Evolutionary conservation across 2,888 invertebrate species (phyloP), one percentile per base, ranked within the genome.

Genomic region (Pyralis farinalis): DNA sequence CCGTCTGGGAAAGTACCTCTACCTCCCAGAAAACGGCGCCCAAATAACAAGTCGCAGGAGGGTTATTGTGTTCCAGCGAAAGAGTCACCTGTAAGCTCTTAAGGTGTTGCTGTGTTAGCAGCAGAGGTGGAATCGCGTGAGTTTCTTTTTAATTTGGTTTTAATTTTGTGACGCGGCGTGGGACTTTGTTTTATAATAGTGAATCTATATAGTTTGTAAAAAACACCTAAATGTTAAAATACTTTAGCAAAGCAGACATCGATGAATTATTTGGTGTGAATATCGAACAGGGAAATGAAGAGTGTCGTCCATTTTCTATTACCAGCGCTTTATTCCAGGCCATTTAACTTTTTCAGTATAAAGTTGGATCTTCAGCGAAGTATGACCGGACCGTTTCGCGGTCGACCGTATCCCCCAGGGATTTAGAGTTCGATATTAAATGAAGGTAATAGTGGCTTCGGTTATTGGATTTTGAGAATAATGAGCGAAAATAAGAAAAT

Each of bases 291-390:
- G 72, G 77, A 79, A 80, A 80, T 79, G 73, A 80, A 69, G 66
- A 73, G 69, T 74, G 76, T 77, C 78, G 67, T 73, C 74, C 76
- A 76, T 80, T 79, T 76, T 78, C 75, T 77, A 78, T 80, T 77
- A 77, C 72, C 70, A 65, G 67, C 70, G 71, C 68, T 75, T 75
- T 69, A 70, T 82, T 80, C 80, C 80, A 53, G 62, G 54, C 78
- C 79, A 81, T 82, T 82, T 74, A 80, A 79, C 79, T 76, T 80
- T 78, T 77, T 74, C 71, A 69, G 63, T 69, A 58, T 63, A 67
- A 73, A 73, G 68, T 76, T 69, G 66, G 65, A 68, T 71, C 65
- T 72, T 73, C 65, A 16, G 16, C 16, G 16, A 16, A n/a, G n/a
- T n/a, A n/a, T n/a, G 65, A 68, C 60, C 60, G 51, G 44, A 25